Conservation (phyloP, 2,797 vertebrate species). For the Bradypodion ventrale region DNA sequence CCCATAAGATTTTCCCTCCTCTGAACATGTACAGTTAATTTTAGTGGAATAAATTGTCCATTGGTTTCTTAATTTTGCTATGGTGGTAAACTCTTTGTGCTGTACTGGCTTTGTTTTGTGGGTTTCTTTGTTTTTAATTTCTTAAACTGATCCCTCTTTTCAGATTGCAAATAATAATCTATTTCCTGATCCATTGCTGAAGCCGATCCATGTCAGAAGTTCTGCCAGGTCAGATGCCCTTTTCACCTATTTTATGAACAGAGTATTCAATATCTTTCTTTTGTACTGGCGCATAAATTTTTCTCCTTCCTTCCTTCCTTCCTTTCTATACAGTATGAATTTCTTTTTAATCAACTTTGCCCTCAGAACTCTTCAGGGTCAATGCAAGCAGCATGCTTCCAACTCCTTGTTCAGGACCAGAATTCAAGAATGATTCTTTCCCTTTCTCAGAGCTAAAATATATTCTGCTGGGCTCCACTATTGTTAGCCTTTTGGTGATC, state of each 20-base stretch:
- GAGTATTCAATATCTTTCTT: slow-evolving; percentile 32
- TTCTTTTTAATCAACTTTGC: background rate
- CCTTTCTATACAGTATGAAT: background rate
- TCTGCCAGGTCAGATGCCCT: slow-evolving; percentile 81
- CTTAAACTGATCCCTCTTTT: slow-evolving; percentile 78
- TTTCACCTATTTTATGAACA: slow-evolving; percentile 58
- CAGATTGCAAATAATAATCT: slow-evolving; percentile 82
- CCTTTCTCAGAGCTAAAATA: background rate
- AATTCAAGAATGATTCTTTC: too few species aligned
- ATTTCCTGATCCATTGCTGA: slow-evolving; percentile 77
- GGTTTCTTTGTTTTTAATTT: slow-evolving; percentile 74
- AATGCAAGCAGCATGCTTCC: background rate
- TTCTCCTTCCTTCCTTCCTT: background rate
- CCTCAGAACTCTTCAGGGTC: background rate
- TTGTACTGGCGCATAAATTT: slow-evolving; percentile 40
- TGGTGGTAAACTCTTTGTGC: background rate
- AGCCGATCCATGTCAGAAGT: slow-evolving; percentile 82
- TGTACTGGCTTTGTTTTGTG: background rate
- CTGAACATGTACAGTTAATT: too few species aligned
- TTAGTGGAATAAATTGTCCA: too few species aligned
- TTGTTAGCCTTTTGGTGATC: background rate
- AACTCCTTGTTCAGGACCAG: background rate
- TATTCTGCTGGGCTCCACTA: background rate
- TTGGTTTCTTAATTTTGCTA: too few species aligned
- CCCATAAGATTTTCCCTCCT: too few species aligned